Evolutionary conservation across 2,888 invertebrate species (phyloP), one percentile per base, ranked within the genome.

Genomic region (Melanostoma scalare): DNA sequence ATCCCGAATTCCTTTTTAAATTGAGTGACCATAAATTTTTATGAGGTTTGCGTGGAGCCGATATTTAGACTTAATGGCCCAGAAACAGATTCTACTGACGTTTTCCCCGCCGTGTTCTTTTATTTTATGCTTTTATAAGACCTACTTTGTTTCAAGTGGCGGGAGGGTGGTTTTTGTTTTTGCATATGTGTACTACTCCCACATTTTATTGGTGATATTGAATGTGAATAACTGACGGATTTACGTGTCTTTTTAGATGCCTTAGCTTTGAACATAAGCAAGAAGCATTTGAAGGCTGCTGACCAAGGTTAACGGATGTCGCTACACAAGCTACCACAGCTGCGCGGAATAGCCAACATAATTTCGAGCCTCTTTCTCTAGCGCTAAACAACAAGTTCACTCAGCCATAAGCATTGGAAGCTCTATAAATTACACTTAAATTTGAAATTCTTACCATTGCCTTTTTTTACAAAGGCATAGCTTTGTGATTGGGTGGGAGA

Each of bases 21-120:
- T 84, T 79, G 84, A 82, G 77, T 79, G 84, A 84, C 79, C 78
- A 84, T 84, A 84, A 84, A 84, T 78, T 84, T 84, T 84, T 84
- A 84, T 75, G 84, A 75, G 79, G 79, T 78, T 84, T 84, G 84
- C 67, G 79, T 84, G 79, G 84, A 84, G 84, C 84, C 84, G 74
- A 78, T 82, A 82, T 82, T 82, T 82, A 82, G 79, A 71, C 84
- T 79, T 84, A 84, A 84, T 84, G 79, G 84, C 75, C 84, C 78
- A 71, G 67, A 84, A 84, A 69, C 84, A 84, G 74, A 84, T 75
- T 84, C 71, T 50, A 40, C 33, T 56, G 61, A 63, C 52, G 61
- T 61, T 68, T 60, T 52, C 79, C 55, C 36, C 20, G 20, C 61
- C 61, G 69, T 52, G 69, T 61, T 33, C 46, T 58, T 58, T 44